Base-by-base conservation (phyloP, 64 coral and sea anemone species). In the Pocillopora damicornis region DNA sequence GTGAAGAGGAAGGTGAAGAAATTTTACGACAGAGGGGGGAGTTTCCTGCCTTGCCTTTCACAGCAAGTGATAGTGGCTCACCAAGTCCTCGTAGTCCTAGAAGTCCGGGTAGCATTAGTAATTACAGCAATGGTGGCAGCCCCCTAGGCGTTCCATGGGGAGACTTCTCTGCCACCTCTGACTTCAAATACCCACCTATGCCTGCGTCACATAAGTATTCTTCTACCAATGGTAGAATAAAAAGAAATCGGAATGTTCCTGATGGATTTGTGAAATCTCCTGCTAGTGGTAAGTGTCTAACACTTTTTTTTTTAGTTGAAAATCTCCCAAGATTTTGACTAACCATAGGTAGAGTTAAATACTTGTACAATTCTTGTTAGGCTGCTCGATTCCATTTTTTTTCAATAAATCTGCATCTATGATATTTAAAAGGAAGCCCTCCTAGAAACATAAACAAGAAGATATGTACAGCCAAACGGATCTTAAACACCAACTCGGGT, bases 1-100 rank as follows among this genome's bases (percentile, higher is more conserved):
- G 96, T 76, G 96, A 98, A 75, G 96, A 98, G 60, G 96, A 98
- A 87, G 96, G 96, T 37, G 96, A 98, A 72, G 96, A 98, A 69
- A 89, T 95, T 18, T 75, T 98, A 22, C 73, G 96, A 30, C 90
- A 94, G 35, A 62, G 96, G 76, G 93, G 94, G 9, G 91, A 96
- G 42, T 62, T 91, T 59, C 87, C 91, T 22, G 76, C 85, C 22
- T 86, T 92, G 3, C 88, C 87, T 1, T 93, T 90, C 51, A 86
- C 82, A 36, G 64, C 82, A 66, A 61, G 75, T 18, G 91, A 96
- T 22, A 83, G 83, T 51, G 89, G 89, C 35, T 74, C 78, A 37
- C 71, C 88, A 3, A 76, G 58, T 38, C 78, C 84, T 16, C 62
- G 83, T 26, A 88, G 90, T 22, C 93, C 93, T 0, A 84, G 91